Base-by-base conservation (phyloP, 2,797 vertebrate species). In the Fistularia tabacaria region DNA sequence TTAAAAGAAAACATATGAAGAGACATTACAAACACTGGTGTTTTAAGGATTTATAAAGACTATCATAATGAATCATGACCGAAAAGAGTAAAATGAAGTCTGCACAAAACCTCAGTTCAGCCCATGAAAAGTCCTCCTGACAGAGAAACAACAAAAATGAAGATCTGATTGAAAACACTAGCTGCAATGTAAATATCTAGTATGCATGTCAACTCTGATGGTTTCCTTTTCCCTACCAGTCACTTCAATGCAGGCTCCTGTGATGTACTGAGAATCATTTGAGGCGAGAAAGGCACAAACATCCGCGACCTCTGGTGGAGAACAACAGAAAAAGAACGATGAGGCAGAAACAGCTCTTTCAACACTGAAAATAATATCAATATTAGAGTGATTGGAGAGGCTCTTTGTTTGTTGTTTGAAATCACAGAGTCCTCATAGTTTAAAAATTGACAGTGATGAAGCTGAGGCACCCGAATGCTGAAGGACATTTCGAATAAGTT, bases 251-350 rank as follows among this genome's bases (percentile, higher is more conserved):
- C 92, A 93, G 59, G 88, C 75, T 62, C 94, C 94, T 0, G 94
- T 96, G 81, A 96, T 85, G 71, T 96, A 96, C 1, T 83, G 79
- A 57, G 93, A 94, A 55, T 94, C 93, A 9, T 93, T 92, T 0
- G 94, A 96, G 3, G 94, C 94, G 42, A 96, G 82, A 73, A 96
- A 95, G 3, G 90, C 89, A 36, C 93, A 94, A 1, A 91, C 94
- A 43, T 93, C 92, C 6, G 94, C 94, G 6, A 95, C 92, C 72
- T 96, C 94, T 96, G 54, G 46, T 40, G 59, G 39, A 44, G 13
- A 53, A n/a, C 39, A 11, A 15, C 1, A 50, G 11, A 36, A 69
- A n/a, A 10, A 4, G 11, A 10, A 6, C 36, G 8, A 12, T 1
- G 7, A 12, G 6, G 6, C 11, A 44, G 10, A 6, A 13, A 7